Evolutionary conservation across 2,888 invertebrate species (phyloP), one percentile per base, ranked within the genome.

Genomic region (Gisinianus flammeolus): DNA sequence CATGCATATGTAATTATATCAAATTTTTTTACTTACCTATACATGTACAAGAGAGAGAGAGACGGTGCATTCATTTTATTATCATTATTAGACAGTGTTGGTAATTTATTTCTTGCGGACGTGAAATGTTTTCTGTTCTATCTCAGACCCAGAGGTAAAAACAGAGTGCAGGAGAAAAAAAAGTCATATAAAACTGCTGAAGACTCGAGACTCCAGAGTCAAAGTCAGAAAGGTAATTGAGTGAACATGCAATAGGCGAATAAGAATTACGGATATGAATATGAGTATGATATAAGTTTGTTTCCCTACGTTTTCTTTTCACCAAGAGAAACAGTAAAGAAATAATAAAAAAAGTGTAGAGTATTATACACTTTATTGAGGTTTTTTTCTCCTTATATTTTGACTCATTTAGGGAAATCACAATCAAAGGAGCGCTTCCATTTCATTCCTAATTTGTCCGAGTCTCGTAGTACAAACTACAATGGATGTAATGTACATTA

Each of bases 341-440:
- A 70, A 22, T 70, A 70, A 70, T 70, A 70, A 70, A 70, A 70
- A 52, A 54, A 52, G 70, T 16, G 26, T 64, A n/a, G 26, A 24
- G 26, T 44, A 52, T 70, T 35, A 70, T 70, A 30, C 6, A 44
- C 52, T 44, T 70, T 68, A 68, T 68, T 68, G 68, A 68, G 68
- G 68, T 24, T 35, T n/a, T n/a, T n/a, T n/a, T n/a, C n/a, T n/a
- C n/a, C n/a, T n/a, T n/a, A n/a, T n/a, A n/a, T n/a, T 52, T 70
- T 68, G 33, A 54, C 70, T 70, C 70, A 70, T 70, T 70, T 70
- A 70, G 24, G 70, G 52, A 70, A 70, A 70, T 70, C 52, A 70
- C 44, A n/a, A n/a, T n/a, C n/a, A n/a, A n/a, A n/a, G n/a, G n/a
- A 33, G 35, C 24, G 35, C 68, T 68, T 68, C 68, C 35, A 68